Evolutionary conservation across 2,888 invertebrate genomes (phyloP).

Genomic region (Pseudeuparius sepicola): DNA sequence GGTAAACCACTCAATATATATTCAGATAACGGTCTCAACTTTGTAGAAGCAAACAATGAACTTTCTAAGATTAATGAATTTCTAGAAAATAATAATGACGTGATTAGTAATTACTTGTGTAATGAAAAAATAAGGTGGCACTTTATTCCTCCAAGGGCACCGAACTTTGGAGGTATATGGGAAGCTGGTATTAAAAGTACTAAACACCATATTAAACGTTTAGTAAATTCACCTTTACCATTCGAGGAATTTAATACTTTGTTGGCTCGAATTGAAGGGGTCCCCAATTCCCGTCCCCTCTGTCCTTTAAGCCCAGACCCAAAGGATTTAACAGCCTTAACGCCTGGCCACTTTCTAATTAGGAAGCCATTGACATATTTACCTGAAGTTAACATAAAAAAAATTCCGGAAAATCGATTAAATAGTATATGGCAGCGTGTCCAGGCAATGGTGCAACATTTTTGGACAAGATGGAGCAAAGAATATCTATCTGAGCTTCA

Average conservation of each 20-base stretch:
- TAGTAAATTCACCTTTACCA: slow-evolving; percentile 3
- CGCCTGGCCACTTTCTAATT: too few species aligned
- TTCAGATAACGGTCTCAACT: slow-evolving; percentile 5
- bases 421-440: slow-evolving; percentile 3
- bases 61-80: slow-evolving; percentile 2
- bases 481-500: too few species aligned
- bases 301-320: too few species aligned
- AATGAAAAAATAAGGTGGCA: slow-evolving; percentile 4
- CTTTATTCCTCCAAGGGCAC: slow-evolving; percentile 20
- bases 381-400: too few species aligned
- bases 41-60: slow-evolving; percentile 6
- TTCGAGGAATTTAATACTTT: slow-evolving; percentile 14
- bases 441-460: slow-evolving; percentile 3
- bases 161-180: slow-evolving; percentile 20
- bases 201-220: slow-evolving; percentile 10
- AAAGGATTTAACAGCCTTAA: too few species aligned
- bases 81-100: slow-evolving; percentile 3
- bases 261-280: too few species aligned
- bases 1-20: slow-evolving; percentile 7
- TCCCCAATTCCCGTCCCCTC: too few species aligned
- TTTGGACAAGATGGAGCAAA: too few species aligned
- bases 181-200: too few species aligned
- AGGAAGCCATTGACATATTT: too few species aligned
- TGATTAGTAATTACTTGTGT: slow-evolving; percentile 10
- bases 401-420: too few species aligned